phyloP scores from a whole-genome alignment of 2,113 vertebrate genomes.

The Poecilia latipinna region DNA sequence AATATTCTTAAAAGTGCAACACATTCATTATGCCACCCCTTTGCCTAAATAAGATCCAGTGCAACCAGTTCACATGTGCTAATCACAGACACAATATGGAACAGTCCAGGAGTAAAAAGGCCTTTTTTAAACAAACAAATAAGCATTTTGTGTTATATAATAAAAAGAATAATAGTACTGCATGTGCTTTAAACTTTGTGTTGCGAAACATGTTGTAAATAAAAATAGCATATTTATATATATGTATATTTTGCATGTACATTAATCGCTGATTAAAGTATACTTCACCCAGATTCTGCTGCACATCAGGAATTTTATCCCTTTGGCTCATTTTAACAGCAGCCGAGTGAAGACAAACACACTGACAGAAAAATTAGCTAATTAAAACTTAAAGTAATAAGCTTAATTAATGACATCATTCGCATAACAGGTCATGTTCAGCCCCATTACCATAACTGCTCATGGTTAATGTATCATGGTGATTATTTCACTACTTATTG shows the following conservation, averaged over 20 bases:
- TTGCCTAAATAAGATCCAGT: background rate
- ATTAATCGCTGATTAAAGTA: slow-evolving; percentile 28
- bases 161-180: slow-evolving; percentile 11
- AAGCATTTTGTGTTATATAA: background rate
- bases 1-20: background rate
- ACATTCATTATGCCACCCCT: too few species aligned
- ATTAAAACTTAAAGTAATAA: slow-evolving; percentile 42
- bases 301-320: slow-evolving; percentile 22
- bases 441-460: slow-evolving; percentile 44
- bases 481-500: slow-evolving; percentile 45
- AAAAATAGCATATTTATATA: slow-evolving; percentile 35
- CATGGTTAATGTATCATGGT: slow-evolving; percentile 45
- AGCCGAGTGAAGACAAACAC: slow-evolving; percentile 33
- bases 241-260: slow-evolving; percentile 7
- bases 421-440: slow-evolving; percentile 40
- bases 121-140: background rate
- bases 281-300: slow-evolving; percentile 14
- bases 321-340: slow-evolving; percentile 29
- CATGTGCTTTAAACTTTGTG: slow-evolving; percentile 33
- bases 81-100: background rate
- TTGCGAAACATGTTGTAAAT: slow-evolving; percentile 56
- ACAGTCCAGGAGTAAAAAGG: background rate
- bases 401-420: slow-evolving; percentile 51
- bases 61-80: background rate
- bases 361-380: slow-evolving; percentile 29